Base-by-base conservation (phyloP, 2,888 invertebrate species). In the Hyposoter didymator region DNA sequence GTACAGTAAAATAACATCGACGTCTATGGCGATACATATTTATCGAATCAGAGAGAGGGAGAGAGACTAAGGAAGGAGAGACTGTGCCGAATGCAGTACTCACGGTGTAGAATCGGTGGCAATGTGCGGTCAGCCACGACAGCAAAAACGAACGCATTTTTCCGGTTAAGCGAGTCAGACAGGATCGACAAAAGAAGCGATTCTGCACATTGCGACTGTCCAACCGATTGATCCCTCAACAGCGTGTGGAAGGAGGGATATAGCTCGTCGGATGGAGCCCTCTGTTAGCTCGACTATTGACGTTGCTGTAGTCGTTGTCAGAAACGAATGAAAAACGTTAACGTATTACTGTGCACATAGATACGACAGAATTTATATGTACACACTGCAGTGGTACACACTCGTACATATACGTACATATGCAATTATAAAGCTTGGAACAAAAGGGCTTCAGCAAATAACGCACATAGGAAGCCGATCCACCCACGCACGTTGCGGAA, bases 101-200 rank as follows among this genome's bases (percentile, higher is more conserved):
- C 67, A 19, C 69, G 67, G 43, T 55, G 67, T 35, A n/a, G 83
- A 78, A 78, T 83, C 73, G 74, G 82, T 82, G 82, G 32, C 74
- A 74, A 82, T 85, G 82, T 85, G 85, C 78, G 82, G 85, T 79
- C 78, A 85, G 74, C 85, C 85, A 80, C 72, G 79, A 80, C 72
- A 55, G 35, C 67, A 75, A 85, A 85, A 85, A 79, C 85, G 79
- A 83, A 85, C 85, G 82, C 79, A 83, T 85, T 85, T 85, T 85
- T 85, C 76, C 85, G 76, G 81, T 84, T 84, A 84, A 86, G 75
- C 84, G 86, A 81, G 84, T 84, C 84, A 83, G 78, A 78, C 78
- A 74, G 74, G 78, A 84, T 74, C 74, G 81, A 81, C 81, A 86
- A 84, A 86, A 84, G 81, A 78, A 84, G 81, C 67, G 67, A 84